phyloP scores from a whole-genome alignment of 2,888 invertebrate genomes.

The Taenaris catops region DNA sequence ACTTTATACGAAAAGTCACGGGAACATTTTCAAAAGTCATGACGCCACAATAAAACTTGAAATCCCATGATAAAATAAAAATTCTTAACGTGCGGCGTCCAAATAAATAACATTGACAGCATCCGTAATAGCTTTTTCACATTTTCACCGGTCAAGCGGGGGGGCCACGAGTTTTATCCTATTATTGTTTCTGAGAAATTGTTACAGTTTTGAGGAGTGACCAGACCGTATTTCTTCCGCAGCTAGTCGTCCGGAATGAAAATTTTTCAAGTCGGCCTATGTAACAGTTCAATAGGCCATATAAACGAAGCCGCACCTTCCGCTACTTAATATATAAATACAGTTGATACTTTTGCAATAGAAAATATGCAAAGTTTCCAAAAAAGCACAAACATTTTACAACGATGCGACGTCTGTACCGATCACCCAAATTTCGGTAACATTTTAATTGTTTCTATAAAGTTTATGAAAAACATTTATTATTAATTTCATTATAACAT shows the following conservation, averaged over 20 bases:
- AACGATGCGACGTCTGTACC: too few species aligned
- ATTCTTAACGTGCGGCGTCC: constrained; percentile 65
- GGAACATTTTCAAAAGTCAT: too few species aligned
- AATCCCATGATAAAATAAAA: constrained; percentile 73
- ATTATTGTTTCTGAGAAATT: constrained; percentile 80
- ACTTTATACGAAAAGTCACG: too few species aligned
- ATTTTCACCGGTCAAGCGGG: constrained; percentile 56
- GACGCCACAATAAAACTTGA: constrained; percentile 61
- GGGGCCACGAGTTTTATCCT: constrained; percentile 62
- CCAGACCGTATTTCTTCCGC: constrained; percentile 72
- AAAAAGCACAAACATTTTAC: too few species aligned
- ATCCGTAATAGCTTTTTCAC: constrained; percentile 63
- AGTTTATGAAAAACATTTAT: too few species aligned
- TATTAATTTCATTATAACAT: not conserved
- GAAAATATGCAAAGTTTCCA: too few species aligned
- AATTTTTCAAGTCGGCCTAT: constrained; percentile 78
- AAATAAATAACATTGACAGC: constrained; percentile 79
- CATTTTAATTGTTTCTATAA: too few species aligned
- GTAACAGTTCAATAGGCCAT: too few species aligned
- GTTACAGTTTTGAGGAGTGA: constrained; percentile 79
- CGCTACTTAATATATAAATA: too few species aligned
- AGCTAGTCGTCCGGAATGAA: constrained; percentile 68
- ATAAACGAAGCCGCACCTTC: too few species aligned
- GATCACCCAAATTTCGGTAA: too few species aligned
- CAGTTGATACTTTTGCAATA: too few species aligned